Evolutionary conservation across 2,113 vertebrate genomes (phyloP).

Genomic region (Mormyrus lacerda): DNA sequence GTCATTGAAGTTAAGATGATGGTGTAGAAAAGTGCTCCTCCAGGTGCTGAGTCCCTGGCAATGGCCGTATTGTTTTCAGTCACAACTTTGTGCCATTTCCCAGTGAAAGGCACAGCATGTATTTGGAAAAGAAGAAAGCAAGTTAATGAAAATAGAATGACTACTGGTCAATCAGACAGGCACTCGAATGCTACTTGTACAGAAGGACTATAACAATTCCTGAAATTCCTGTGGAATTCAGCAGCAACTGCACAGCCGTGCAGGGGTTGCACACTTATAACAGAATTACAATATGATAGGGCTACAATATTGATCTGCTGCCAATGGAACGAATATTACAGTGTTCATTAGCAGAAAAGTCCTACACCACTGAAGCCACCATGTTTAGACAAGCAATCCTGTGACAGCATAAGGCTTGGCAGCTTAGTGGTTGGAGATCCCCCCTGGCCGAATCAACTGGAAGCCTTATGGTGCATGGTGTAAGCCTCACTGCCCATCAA

Average conservation of each 20-base stretch:
- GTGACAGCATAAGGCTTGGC: not conserved
- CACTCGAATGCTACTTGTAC: not conserved
- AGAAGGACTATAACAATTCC: not conserved
- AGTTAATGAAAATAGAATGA: not conserved
- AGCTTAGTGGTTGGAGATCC: not conserved
- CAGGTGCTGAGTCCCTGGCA: not conserved
- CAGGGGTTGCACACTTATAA: not conserved
- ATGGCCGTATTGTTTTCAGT: not conserved
- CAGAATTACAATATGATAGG: not conserved
- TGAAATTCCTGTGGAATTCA: not conserved
- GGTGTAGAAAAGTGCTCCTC: not conserved
- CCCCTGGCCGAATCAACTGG: not conserved
- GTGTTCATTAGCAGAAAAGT: not conserved
- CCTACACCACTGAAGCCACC: not conserved
- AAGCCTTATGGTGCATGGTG: not conserved
- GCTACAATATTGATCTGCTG: not conserved
- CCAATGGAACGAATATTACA: not conserved
- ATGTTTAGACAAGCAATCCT: not conserved
- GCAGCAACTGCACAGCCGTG: not conserved
- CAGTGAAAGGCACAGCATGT: not conserved
- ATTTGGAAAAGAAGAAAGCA: not conserved
- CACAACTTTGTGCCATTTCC: not conserved
- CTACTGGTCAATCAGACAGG: not conserved
- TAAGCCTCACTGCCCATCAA: not conserved
- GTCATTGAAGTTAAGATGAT: not conserved